phyloP scores from a whole-genome alignment of 2,888 invertebrate genomes.

The Napeogenes inachia region DNA sequence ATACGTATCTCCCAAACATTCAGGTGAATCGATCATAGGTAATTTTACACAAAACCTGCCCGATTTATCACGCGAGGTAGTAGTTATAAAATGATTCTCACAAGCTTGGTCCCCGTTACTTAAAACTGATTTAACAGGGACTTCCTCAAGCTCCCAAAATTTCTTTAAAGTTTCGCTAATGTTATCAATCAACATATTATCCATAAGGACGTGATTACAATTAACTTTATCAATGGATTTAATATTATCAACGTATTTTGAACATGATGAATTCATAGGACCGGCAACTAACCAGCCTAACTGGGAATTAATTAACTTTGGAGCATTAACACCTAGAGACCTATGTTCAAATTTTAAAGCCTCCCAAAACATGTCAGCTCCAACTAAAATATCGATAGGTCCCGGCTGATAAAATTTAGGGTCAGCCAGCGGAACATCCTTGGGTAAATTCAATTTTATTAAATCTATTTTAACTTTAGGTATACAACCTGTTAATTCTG shows the following conservation, averaged over 20 bases:
- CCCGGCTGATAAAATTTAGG: slow-evolving; percentile 24
- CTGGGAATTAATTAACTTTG: slow-evolving; percentile 13
- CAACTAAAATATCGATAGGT: slow-evolving; percentile 24
- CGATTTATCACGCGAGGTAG: slow-evolving; percentile 6
- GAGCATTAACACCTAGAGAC: slow-evolving; percentile 13
- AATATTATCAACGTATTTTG: no score
- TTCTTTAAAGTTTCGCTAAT: background rate
- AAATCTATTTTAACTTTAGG: slow-evolving; percentile 20
- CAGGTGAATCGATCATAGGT: slow-evolving; percentile 9
- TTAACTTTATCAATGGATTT: background rate
- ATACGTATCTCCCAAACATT: slow-evolving; percentile 13
- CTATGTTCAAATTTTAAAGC: slow-evolving; percentile 29
- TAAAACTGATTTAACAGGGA: slow-evolving; percentile 13
- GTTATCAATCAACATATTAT: background rate
- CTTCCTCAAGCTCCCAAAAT: slow-evolving; percentile 14
- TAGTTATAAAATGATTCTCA: slow-evolving; percentile 9
- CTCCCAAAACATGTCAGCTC: slow-evolving; percentile 33
- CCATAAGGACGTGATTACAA: background rate
- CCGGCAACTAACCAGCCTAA: slow-evolving; percentile 9
- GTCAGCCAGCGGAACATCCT: background rate
- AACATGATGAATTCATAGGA: background rate
- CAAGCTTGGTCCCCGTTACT: slow-evolving; percentile 11
- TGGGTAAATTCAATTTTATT: slow-evolving; percentile 17
- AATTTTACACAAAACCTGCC: slow-evolving; percentile 14
- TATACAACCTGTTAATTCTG: slow-evolving; percentile 25